Evolutionary conservation across 2,888 invertebrate genomes (phyloP).

Genomic region (Crocallis elinguaria): DNA sequence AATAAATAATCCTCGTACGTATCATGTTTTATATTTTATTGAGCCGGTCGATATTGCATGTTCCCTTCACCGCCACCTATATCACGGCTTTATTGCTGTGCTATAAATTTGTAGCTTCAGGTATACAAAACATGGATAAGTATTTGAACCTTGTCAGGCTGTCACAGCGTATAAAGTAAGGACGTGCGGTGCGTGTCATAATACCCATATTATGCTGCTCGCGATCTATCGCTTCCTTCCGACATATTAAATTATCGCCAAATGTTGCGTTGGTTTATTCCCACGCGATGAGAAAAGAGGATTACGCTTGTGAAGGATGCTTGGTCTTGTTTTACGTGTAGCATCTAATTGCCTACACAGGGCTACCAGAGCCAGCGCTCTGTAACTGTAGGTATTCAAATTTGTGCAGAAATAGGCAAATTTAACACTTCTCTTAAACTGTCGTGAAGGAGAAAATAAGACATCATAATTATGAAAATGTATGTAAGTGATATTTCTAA

Average conservation of each 20-base stretch:
- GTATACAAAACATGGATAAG: conserved; percentile 16
- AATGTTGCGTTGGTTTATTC: conserved; percentile 69
- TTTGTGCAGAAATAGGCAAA: no score
- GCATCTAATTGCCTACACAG: conserved; percentile 1
- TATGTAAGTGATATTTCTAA: no score
- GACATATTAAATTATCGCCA: conserved; percentile 74
- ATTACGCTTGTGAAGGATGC: conserved; percentile 4
- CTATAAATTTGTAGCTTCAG: conserved; percentile 19
- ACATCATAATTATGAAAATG: no score
- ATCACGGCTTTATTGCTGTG: conserved; percentile 13
- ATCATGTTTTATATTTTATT: conserved; percentile 12
- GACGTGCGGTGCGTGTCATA: conserved; percentile 29
- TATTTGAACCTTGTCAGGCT: conserved; percentile 21
- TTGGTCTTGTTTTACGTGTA: background rate
- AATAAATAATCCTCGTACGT: background rate
- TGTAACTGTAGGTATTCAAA: no score
- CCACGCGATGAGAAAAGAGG: conserved; percentile 33
- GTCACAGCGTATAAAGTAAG: conserved; percentile 19
- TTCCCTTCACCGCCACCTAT: conserved; percentile 3
- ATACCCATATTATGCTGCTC: conserved; percentile 43
- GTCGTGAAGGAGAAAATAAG: no score
- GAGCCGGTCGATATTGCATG: conserved; percentile 16
- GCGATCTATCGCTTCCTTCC: conserved; percentile 57
- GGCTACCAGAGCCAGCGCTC: no score
- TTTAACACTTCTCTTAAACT: no score